phyloP scores from a whole-genome alignment of 2,888 invertebrate species.

The Girardia tigrina region DNA sequence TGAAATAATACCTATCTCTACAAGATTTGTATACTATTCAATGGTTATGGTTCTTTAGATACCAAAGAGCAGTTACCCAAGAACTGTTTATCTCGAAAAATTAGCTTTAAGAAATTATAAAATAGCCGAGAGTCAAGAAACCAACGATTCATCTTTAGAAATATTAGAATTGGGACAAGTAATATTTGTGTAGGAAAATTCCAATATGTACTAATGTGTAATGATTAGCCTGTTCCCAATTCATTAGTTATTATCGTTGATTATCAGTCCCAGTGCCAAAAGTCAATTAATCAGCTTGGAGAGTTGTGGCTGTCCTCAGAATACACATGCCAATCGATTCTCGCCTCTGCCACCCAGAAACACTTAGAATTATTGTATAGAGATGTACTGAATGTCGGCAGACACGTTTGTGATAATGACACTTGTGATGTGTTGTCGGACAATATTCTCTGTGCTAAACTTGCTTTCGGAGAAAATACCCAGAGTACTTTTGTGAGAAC shows the following conservation, averaged over 20 bases:
- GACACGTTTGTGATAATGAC: conserved; percentile 8
- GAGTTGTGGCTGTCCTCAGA: conserved; percentile 16
- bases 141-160: neutral
- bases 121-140: neutral
- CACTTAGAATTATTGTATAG: neutral
- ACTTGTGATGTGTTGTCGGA: neutral
- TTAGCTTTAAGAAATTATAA: conserved; percentile 1
- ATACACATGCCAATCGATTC: neutral
- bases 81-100: neutral
- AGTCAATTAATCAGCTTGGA: neutral
- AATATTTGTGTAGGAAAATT: neutral
- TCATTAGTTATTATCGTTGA: neutral
- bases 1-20: no score
- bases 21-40: no score
- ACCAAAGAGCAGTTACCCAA: neutral
- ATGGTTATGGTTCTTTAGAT: no score
- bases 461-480: neutral
- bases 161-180: neutral
- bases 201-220: neutral
- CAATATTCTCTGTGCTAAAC: neutral
- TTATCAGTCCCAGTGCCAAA: neutral
- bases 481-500: neutral
- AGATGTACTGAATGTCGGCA: neutral
- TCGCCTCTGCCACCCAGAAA: neutral
- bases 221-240: neutral